Base-by-base conservation (phyloP, 2,888 invertebrate genomes). In the Autographa pulchrina region DNA sequence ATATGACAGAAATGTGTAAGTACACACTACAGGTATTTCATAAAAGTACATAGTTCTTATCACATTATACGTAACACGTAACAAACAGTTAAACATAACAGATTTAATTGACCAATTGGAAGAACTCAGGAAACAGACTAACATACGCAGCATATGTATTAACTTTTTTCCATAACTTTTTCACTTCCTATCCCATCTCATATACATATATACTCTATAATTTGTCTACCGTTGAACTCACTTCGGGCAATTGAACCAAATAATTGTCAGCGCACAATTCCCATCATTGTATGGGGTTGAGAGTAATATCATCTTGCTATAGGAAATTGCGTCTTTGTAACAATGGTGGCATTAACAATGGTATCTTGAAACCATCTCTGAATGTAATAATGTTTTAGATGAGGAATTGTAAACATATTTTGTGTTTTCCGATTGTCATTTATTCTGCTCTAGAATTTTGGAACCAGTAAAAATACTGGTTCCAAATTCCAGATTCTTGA, bases 251-350 rank as follows among this genome's bases (percentile, higher is more conserved):
- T 90, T 90, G 89, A 87, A 87, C 84, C 84, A 78, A 90, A 89
- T 91, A 89, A 91, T 90, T 90, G 86, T 86, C 84, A 84, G 84
- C 78, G 75, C 67, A 82, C 74, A 77, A 79, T 87, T 90, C 90
- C 85, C 91, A 90, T 81, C 88, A 88, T 90, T 90, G 90, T 88
- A 74, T 80, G 64, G 76, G 66, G 81, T 68, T 69, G 65, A 65
- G 75, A 20, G 65, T 86, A 86, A 85, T 86, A 87, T 85, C 86
- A 85, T 77, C 82, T 81, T 75, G 74, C 18, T 65, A 70, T 74
- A 85, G 85, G 80, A 85, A 83, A 83, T 80, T 76, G 82, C 78
- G 78, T 81, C 79, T 80, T 68, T 77, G 75, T 84, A 82, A 84
- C 84, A 82, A 84, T 79, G 64, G 77, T 62, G 48, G 65, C 5